Evolutionary conservation across 2,797 vertebrate species (phyloP).

Genomic region (Tinamus major): DNA sequence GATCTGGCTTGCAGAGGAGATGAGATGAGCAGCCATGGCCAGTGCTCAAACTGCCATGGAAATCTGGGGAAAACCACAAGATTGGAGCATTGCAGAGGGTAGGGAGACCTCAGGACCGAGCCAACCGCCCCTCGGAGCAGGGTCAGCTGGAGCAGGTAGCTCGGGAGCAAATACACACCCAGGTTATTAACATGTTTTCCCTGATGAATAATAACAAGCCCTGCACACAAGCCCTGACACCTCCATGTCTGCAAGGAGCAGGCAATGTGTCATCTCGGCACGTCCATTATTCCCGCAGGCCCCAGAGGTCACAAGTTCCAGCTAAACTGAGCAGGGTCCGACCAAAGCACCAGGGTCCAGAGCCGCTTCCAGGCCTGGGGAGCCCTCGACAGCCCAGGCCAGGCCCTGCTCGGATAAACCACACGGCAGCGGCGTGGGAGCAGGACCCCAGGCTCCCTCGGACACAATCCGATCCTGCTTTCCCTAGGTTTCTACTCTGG

Average conservation of each 20-base stretch:
- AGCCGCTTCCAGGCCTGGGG: not conserved
- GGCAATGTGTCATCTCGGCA: not conserved
- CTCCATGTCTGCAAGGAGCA: not conserved
- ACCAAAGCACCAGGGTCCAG: not conserved
- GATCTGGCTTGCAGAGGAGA: not conserved
- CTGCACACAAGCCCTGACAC: rapidly evolving
- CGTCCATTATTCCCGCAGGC: not conserved
- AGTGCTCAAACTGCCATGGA: not conserved
- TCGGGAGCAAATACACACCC: not conserved
- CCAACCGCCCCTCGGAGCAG: no score
- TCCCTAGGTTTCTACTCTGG: not conserved
- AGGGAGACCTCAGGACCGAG: no score
- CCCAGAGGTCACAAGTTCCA: not conserved
- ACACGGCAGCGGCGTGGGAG: rapidly evolving
- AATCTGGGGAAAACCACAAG: not conserved
- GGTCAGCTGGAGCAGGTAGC: not conserved
- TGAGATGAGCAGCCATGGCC: no score
- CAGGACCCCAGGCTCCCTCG: rapidly evolving
- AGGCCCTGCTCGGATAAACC: rapidly evolving
- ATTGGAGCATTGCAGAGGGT: no score
- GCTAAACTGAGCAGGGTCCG: constrained; percentile 24
- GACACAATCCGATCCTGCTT: rapidly evolving
- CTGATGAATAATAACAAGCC: not conserved
- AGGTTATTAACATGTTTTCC: not conserved
- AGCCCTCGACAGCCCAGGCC: not conserved